Percentiles rank a stretch among this genome's conserved stretches.
Evolutionary conservation across 2,888 invertebrate genomes (phyloP).

Genomic region (Dicyrtomina minuta): DNA sequence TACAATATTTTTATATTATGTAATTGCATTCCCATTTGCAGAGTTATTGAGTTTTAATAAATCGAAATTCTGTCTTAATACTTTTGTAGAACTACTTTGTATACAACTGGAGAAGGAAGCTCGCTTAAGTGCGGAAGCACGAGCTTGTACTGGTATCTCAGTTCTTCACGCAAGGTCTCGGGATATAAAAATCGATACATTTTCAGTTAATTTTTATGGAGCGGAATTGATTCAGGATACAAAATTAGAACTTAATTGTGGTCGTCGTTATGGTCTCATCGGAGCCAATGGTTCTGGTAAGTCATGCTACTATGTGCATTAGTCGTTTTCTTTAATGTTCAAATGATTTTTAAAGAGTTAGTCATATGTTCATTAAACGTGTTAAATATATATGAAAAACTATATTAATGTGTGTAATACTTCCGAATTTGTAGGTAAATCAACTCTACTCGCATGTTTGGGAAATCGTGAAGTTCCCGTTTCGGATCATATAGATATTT

Average conservation of each 20-base stretch:
- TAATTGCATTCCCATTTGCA: neutral
- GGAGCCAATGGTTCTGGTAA: slow-evolving; percentile 96
- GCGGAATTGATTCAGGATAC: slow-evolving; percentile 94
- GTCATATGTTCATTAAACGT: no score
- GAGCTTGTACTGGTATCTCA: slow-evolving; percentile 91
- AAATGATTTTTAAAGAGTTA: no score
- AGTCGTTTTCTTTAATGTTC: neutral
- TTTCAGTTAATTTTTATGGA: slow-evolving; percentile 97
- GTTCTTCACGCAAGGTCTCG: slow-evolving; percentile 94
- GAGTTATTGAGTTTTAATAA: no score
- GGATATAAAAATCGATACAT: slow-evolving; percentile 93
- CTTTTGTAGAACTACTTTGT: slow-evolving; percentile 73
- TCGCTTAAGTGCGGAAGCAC: slow-evolving; percentile 86
- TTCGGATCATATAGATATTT: slow-evolving; percentile 95
- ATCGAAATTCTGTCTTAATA: no score
- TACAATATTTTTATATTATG: neutral
- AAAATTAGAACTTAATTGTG: slow-evolving; percentile 93
- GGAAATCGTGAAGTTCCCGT: slow-evolving; percentile 94
- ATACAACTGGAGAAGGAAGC: slow-evolving; percentile 86
- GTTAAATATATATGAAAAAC: no score
- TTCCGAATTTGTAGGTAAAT: slow-evolving; percentile 73
- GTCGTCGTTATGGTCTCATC: slow-evolving; percentile 91
- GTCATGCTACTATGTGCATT: no score
- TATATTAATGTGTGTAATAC: neutral
- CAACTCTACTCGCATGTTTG: slow-evolving; percentile 85